Evolutionary conservation across 1,140 invertebrate species (phyloP), one percentile per base, ranked within the genome.

Genomic region (Pogonognathellus flavescens): DNA sequence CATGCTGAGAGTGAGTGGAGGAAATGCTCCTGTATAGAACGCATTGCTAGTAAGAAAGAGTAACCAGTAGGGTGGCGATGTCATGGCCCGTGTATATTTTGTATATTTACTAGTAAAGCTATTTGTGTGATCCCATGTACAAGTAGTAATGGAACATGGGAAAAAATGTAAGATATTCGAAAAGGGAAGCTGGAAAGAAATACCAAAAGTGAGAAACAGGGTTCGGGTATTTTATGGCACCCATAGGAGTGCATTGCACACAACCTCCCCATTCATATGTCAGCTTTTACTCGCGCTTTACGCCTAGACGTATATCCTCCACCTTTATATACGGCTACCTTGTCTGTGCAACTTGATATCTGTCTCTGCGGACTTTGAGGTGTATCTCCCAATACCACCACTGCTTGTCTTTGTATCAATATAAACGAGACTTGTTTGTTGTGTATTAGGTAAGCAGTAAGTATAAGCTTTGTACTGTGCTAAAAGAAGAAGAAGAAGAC

Each of bases 201-300:
- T 83, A 66, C 20, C 10, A 57, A 81, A 57, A 55, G 80, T 82
- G 80, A 55, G 80, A 72, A 85, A 66, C 16, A 80, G 70, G 70
- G 60, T 31, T 60, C 52, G 82, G 80, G 76, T 86, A 88, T 86
- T 88, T 88, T 88, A 88, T 88, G 85, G 80, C 72, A 86, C 87
- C 87, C 87, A 41, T 49, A 84, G 87, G 85, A 86, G 76, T 50
- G 66, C 49, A 80, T 83, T 25, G 70, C 70, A 76, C 25, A 66
- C 53, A 57, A n/a, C 53, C 70, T 76, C 70, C 70, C 41, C 52
- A 31, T 76, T 76, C 70, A 76, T 76, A 76, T 50, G 41, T 50
- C 70, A 76, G 70, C 70, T 49, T 76, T 76, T 76, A 76, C 70
- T 76, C 49, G 5, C 41, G 14, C 49, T 41, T 76, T 76, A 50